Conservation (phyloP, 2,888 invertebrate species). For the Thumatha senex region DNA sequence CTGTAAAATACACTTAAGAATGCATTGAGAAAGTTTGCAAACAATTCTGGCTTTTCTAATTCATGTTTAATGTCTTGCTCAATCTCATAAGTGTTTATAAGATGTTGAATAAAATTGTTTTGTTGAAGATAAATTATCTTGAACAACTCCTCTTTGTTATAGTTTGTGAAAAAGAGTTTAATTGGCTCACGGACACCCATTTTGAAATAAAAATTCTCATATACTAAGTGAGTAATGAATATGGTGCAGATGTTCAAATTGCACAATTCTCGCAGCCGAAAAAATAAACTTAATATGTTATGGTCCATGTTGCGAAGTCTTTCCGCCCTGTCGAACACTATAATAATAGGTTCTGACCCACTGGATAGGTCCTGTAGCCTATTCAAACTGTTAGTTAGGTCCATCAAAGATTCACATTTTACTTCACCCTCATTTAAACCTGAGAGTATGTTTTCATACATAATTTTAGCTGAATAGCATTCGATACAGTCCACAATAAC, state of each 20-base stretch:
- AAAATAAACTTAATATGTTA: conserved; percentile 88
- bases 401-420: conserved; percentile 87
- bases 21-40: conserved; percentile 90
- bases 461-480: conserved; percentile 89
- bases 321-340: conserved; percentile 93
- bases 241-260: conserved; percentile 88
- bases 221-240: conserved; percentile 89
- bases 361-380: conserved; percentile 47
- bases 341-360: conserved; percentile 77
- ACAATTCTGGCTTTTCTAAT: conserved; percentile 83
- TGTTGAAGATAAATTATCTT: conserved; percentile 72
- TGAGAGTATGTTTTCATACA: conserved; percentile 89
- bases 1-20: conserved; percentile 93
- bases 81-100: conserved; percentile 53
- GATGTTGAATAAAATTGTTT: conserved; percentile 56
- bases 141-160: conserved; percentile 87
- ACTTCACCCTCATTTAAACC: conserved; percentile 74
- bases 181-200: conserved; percentile 88
- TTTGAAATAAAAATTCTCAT: conserved; percentile 90
- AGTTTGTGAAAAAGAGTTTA: conserved; percentile 90
- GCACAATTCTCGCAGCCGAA: conserved; percentile 89
- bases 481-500: conserved; percentile 91
- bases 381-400: conserved; percentile 83
- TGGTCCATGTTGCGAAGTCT: conserved; percentile 89
- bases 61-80: conserved; percentile 53